These are phyloP conservation scores for rabbit (Oryctolagus cuniculus) DNA, from an alignment of 2,113 vertebrate genomes.

Conservation along the genomic window DNA sequence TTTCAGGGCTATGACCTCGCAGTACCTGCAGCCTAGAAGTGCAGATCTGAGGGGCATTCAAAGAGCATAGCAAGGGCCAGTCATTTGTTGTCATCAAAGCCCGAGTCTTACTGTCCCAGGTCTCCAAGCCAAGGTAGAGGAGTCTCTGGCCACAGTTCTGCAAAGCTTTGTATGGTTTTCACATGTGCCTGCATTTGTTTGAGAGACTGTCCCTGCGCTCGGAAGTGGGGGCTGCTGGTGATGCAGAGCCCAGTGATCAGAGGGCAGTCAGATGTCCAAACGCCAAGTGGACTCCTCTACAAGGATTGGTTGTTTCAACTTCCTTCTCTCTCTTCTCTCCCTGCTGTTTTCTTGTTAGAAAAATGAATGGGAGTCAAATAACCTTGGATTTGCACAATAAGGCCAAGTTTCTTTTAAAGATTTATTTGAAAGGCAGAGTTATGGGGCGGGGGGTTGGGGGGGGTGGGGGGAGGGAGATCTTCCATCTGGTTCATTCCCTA, in stretches of 20 bases:
- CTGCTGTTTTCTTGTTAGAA: conserved; percentile 66
- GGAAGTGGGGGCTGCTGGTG: conserved; percentile 1
- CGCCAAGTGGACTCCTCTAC: not conserved
- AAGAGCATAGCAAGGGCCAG: not conserved
- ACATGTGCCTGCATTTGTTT: conserved; percentile 49
- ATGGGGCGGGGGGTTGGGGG: too few relatives aligned
- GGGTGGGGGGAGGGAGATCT: too few relatives aligned
- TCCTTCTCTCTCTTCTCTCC: not conserved
- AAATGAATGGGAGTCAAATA: conserved; percentile 39
- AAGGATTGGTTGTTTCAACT: conserved; percentile 40
- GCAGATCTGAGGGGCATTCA: not conserved
- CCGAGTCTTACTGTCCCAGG: not conserved
- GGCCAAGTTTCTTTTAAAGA: conserved; percentile 19
- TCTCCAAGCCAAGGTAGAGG: conserved; percentile 16
- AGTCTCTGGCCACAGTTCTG: conserved; percentile 20
- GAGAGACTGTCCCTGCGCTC: conserved; percentile 19
- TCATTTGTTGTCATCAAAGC: not conserved
- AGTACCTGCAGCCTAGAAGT: not conserved
- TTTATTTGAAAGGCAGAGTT: too few relatives aligned
- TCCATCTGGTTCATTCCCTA: too few relatives aligned
- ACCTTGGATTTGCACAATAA: conserved; percentile 60
- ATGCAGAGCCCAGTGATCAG: conserved; percentile 38
- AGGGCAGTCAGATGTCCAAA: conserved; percentile 34
- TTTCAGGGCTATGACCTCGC: not conserved
- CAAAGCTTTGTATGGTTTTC: conserved; percentile 20